Conservation (phyloP, 2,888 invertebrate species). For the Heliconius erato region DNA sequence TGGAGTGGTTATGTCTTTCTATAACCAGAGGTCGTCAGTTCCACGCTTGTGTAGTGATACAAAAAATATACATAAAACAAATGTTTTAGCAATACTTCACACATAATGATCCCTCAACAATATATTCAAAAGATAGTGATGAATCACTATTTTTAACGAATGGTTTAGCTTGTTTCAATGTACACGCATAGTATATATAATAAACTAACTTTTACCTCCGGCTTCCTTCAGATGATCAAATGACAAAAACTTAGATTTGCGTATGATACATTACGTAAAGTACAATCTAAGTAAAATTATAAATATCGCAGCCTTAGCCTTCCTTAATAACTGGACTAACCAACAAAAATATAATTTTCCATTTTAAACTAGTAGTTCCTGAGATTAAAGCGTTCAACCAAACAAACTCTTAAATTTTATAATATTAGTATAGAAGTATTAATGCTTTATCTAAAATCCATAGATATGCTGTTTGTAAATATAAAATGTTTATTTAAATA, state of each 20-base stretch:
- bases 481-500: conserved; percentile 8
- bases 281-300: too few species aligned
- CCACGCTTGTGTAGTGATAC: not conserved
- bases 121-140: not conserved
- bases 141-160: not conserved
- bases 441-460: not conserved
- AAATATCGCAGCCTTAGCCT: too few species aligned
- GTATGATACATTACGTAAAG: too few species aligned
- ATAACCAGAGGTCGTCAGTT: not conserved
- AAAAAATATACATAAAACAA: not conserved
- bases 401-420: not conserved
- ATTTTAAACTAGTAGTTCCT: not conserved
- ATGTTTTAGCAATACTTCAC: not conserved
- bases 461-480: not conserved
- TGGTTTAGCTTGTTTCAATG: not conserved
- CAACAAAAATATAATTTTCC: not conserved
- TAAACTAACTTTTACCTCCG: not conserved
- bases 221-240: not conserved
- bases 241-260: not conserved
- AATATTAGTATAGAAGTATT: not conserved
- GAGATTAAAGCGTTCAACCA: not conserved
- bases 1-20: not conserved
- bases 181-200: not conserved
- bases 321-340: not conserved
- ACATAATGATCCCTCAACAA: not conserved